Conservation (phyloP, 1,140 invertebrate genomes). For the Tetramorium parvispinum region DNA sequence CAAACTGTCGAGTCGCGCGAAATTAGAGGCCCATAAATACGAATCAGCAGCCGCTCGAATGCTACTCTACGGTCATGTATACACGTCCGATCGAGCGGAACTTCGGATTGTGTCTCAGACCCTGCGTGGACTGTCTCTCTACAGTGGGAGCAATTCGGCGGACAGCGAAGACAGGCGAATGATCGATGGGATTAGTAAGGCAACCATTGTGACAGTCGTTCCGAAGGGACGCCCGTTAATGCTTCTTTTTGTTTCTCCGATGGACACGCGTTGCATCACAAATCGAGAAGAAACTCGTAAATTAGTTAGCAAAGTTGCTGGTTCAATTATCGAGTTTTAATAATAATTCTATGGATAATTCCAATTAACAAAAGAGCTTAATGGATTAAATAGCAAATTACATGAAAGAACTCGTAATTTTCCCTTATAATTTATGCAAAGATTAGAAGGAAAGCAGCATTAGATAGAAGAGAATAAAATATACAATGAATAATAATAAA, state of each 20-base stretch:
- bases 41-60: constrained; percentile 49
- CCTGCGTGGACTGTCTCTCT: constrained; percentile 9
- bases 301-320: constrained; percentile 50
- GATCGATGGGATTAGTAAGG: constrained; percentile 64
- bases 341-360: not conserved
- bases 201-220: constrained; percentile 21
- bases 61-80: constrained; percentile 31
- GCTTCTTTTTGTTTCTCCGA: constrained; percentile 39
- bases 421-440: not conserved
- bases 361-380: not conserved
- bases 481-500: not conserved
- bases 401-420: not conserved
- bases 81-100: constrained; percentile 58
- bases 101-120: constrained; percentile 56
- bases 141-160: constrained; percentile 38
- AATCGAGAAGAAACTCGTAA: constrained; percentile 6
- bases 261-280: not conserved
- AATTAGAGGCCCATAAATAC: constrained; percentile 64
- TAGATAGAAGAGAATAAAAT: not conserved
- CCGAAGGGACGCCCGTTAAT: constrained; percentile 28
- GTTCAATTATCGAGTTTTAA: constrained; percentile 30
- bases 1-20: constrained; percentile 25
- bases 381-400: not conserved
- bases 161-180: constrained; percentile 63
- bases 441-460: not conserved